Evolutionary conservation across 2,888 invertebrate genomes (phyloP), one percentile per base, ranked within the genome.

Genomic region (Tubiluchus corallicola): DNA sequence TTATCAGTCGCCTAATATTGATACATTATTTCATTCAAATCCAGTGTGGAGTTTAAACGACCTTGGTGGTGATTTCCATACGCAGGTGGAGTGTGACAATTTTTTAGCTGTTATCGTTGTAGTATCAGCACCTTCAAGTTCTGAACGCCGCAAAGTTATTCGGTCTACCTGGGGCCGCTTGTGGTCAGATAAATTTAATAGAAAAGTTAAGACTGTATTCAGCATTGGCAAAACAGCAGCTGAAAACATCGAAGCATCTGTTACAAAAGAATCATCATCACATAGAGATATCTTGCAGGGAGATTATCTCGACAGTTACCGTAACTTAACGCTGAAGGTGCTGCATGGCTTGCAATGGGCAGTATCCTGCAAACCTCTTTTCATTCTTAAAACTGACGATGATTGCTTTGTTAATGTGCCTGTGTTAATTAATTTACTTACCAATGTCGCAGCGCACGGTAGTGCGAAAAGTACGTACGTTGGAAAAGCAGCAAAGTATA

Each of bases 341-440:
- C 47, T 61, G 42, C 55, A 57, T 47, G 60, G 59, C 17, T 50
- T 61, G 15, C 44, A 53, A 16, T 61, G 61, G 61, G 49, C 51
- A 5, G 44, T 43, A 40, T 21, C 42, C 20, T 61, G 61, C 49
- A 20, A 20, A 2, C 44, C 51, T 9, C 48, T 54, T 3, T 58
- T 51, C 48, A 50, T 58, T 4, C 47, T 61, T 15, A 61, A 61
- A 49, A 61, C 61, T 17, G 61, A 61, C 43, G 61, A 61, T 47
- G 61, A 61, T 49, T 60, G 60, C 45, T 61, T 57, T 52, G 58
- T 60, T 2, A 59, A 58, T 49, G 50, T 54, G 15, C 29, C 46
- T 37, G 43, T 57, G n/a, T 44, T 60, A 19, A 40, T 52, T 37
- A 44, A 49, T 9, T 51, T 60, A 37, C 48, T 55, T 5, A 39